Base-by-base conservation (phyloP, 2,888 invertebrate species). In the Caradrina kadenii region DNA sequence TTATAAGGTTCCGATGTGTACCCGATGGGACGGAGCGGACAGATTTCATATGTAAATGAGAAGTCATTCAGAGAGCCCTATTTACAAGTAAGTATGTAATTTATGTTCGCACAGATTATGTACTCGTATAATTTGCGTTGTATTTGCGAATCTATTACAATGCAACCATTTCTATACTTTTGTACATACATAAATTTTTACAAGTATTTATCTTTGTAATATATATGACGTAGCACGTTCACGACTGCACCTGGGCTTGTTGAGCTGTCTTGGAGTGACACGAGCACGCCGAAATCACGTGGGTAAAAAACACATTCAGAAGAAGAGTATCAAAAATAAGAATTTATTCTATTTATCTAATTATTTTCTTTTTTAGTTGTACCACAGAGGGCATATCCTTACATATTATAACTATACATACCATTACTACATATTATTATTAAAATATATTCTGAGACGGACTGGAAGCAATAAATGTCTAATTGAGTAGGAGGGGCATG, bases 381-480 rank as follows among this genome's bases (percentile, higher is more conserved):
- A 31, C 7, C 8, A 35, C 35, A 8, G 35, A 31, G 7, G 7
- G 31, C 26, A 5, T 26, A 26, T 26, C 26, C 26, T 26, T 26
- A 2, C 26, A 5, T 26, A 26, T 26, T n/a, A n/a, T n/a, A n/a
- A n/a, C n/a, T n/a, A n/a, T n/a, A n/a, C n/a, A n/a, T n/a, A n/a
- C n/a, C n/a, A n/a, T 31, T 7, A 31, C 8, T 35, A 35, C 8
- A 8, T 35, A 35, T 11, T 26, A 19, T 19, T 35, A 54, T 35
- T 49, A 39, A 49, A 3, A 22, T 49, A 21, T 31, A 63, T 69
- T 26, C 62, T 65, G 53, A 61, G 55, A 13, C 63, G 11, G 65
- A 50, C 63, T 68, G 66, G 55, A 69, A 75, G 69, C 65, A 80
- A 81, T 82, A 79, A 81, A 79, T 64, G 70, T 71, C 61, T 68